Conservation (phyloP, 2,888 invertebrate species). For the Tromatobia lineatoria region DNA sequence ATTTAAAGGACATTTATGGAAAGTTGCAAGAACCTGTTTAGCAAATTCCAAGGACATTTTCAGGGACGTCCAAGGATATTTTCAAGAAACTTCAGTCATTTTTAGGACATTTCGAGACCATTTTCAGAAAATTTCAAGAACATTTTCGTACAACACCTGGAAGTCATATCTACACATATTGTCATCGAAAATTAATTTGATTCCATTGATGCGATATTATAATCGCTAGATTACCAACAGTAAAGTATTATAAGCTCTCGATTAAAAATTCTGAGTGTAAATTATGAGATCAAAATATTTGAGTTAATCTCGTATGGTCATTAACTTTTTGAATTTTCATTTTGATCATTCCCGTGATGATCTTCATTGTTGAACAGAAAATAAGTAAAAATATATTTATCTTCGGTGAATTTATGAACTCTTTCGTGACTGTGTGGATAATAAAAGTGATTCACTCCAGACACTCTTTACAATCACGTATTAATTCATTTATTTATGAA, state of each 20-base stretch:
- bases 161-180: too few species aligned
- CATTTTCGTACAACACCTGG: too few species aligned
- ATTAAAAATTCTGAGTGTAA: neutral
- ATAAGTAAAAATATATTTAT: neutral
- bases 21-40: too few species aligned
- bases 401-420: neutral
- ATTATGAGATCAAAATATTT: neutral
- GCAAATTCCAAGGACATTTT: too few species aligned
- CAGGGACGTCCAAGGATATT: too few species aligned
- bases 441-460: conserved; percentile 5
- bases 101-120: too few species aligned
- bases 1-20: too few species aligned
- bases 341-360: neutral
- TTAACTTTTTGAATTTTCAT: neutral
- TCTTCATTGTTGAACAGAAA: neutral
- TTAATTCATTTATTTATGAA: neutral
- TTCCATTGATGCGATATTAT: too few species aligned
- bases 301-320: neutral
- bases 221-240: too few species aligned
- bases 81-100: too few species aligned
- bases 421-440: neutral
- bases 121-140: too few species aligned
- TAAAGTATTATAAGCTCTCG: neutral
- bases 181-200: too few species aligned
- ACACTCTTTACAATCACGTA: conserved; percentile 1